Conservation (phyloP, 2,113 vertebrate species). For the Tragelaphus strepsiceros region DNA sequence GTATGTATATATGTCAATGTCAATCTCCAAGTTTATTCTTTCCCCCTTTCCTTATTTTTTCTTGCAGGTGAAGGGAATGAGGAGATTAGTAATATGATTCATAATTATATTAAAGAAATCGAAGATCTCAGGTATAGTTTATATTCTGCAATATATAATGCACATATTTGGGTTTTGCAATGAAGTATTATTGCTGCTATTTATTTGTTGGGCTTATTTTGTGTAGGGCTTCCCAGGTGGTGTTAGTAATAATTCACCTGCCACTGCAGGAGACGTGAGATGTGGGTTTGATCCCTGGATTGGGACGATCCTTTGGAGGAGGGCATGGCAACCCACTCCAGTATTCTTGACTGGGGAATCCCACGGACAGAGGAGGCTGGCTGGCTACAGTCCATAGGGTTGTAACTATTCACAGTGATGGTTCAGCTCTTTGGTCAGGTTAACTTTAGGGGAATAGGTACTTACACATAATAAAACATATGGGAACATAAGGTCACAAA, state of each 20-base stretch:
- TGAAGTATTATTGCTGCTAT: background rate
- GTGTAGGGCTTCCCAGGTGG: background rate
- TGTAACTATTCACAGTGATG: background rate
- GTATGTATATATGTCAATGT: background rate
- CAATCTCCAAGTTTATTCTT: background rate
- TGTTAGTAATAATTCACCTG: background rate
- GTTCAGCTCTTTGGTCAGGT: background rate
- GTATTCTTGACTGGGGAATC: background rate
- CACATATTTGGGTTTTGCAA: background rate
- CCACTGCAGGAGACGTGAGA: background rate
- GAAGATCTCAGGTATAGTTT: slow-evolving; percentile 93
- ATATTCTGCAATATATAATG: background rate
- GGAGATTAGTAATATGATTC: slow-evolving; percentile 97
- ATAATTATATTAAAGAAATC: slow-evolving; percentile 99
- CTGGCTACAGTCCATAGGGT: background rate
- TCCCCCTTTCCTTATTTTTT: background rate
- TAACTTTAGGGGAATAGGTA: background rate
- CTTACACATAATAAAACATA: background rate
- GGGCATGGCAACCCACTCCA: background rate
- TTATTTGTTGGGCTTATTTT: background rate
- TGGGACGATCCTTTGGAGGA: background rate
- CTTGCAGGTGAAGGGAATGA: slow-evolving; percentile 94
- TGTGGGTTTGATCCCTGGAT: background rate
- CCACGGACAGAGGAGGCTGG: background rate
- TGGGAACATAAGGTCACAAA: background rate